phyloP scores from a whole-genome alignment of 2,113 vertebrate species.

The Panthera uncia region DNA sequence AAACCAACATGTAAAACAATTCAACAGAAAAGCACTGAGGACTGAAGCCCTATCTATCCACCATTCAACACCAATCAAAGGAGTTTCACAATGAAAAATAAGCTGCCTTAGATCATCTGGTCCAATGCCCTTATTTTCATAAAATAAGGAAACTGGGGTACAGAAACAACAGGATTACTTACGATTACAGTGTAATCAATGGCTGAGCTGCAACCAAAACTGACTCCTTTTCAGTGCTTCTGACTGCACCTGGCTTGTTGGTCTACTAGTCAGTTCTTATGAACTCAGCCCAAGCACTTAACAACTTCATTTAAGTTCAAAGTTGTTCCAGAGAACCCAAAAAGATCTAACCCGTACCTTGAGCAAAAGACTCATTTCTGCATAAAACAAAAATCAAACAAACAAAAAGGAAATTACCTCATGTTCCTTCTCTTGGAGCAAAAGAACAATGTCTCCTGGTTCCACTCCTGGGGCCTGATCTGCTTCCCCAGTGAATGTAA shows the following conservation, averaged over 20 bases:
- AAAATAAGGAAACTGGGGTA: background rate
- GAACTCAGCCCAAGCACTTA: background rate
- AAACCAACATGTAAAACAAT: background rate
- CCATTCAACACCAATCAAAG: background rate
- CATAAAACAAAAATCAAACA: background rate
- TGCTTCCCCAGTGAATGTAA: slow-evolving; percentile 97
- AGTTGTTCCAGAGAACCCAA: background rate
- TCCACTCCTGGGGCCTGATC: slow-evolving; percentile 98
- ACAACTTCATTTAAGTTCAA: background rate
- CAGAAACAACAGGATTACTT: background rate
- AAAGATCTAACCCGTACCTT: background rate
- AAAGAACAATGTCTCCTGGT: slow-evolving; percentile 97
- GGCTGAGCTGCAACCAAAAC: background rate
- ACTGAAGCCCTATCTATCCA: background rate
- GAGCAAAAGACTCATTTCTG: background rate
- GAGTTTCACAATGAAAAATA: background rate
- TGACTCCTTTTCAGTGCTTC: background rate
- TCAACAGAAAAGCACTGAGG: background rate
- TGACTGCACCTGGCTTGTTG: background rate
- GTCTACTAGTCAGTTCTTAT: background rate
- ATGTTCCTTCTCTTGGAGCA: slow-evolving; percentile 97
- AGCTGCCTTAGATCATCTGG: background rate
- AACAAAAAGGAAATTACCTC: slow-evolving; percentile 87
- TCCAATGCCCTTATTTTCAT: background rate
- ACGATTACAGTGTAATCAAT: background rate